phyloP scores from a whole-genome alignment of 2,797 vertebrate genomes.

The Bovichtus diacanthus region DNA sequence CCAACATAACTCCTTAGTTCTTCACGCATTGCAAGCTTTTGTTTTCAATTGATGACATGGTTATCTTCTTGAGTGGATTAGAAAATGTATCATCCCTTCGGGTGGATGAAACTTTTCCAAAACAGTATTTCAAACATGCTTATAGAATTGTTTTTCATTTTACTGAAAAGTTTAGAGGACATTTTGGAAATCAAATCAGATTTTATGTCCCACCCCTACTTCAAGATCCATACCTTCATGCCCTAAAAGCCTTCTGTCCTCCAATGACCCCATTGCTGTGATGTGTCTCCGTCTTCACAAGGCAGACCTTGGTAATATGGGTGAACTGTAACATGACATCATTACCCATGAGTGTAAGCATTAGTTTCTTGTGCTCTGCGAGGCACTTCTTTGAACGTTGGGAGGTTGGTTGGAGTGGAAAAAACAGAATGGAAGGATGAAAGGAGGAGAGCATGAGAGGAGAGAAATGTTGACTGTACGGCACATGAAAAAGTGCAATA shows the following conservation, averaged over 20 bases:
- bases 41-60: constrained; percentile 6
- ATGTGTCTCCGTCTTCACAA: constrained; percentile 16
- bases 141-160: constrained; percentile 17
- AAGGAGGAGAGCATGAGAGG: constrained; percentile 22
- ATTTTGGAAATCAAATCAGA: constrained; percentile 25
- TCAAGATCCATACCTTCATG: constrained; percentile 1
- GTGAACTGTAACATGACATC: constrained; percentile 49
- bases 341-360: constrained; percentile 53
- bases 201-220: constrained; percentile 17
- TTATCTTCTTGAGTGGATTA: constrained; percentile 24
- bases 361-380: constrained; percentile 43
- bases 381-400: constrained; percentile 36
- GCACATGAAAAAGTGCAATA: constrained; percentile 10
- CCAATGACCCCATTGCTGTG: constrained; percentile 27
- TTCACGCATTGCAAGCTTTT: neutral
- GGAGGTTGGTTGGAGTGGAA: constrained; percentile 30
- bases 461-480: constrained; percentile 20
- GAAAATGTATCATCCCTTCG: neutral
- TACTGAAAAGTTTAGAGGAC: constrained; percentile 11
- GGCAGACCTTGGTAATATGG: constrained; percentile 15
- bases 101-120: constrained; percentile 33
- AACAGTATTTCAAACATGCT: constrained; percentile 1
- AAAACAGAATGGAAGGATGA: constrained; percentile 21
- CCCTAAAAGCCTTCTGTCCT: constrained; percentile 7
- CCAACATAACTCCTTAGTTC: neutral